phyloP scores from a whole-genome alignment of 2,888 invertebrate genomes.

The Drosophila kuntzei region DNA sequence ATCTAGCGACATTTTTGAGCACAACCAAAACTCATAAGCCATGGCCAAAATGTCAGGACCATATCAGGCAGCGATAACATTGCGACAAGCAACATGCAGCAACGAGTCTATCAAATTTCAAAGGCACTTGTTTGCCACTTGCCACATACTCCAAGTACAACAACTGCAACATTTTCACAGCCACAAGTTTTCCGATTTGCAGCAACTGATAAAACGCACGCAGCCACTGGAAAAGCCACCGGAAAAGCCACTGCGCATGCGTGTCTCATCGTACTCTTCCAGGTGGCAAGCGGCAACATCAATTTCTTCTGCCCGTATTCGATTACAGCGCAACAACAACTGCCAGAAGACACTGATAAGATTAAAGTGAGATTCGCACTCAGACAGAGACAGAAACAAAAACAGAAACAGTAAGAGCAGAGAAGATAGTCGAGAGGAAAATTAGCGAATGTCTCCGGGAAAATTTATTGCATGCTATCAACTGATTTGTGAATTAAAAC shows the following conservation, averaged over 20 bases:
- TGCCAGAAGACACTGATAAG: conserved; percentile 61
- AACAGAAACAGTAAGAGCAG: conserved; percentile 22
- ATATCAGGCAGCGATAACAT: conserved; percentile 41
- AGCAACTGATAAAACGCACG: conserved; percentile 60
- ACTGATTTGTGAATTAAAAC: conserved; percentile 33
- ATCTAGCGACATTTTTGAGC: conserved; percentile 48
- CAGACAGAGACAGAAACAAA: conserved; percentile 29
- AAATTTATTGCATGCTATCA: conserved; percentile 50
- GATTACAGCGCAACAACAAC: conserved; percentile 60
- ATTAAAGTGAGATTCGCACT: conserved; percentile 52
- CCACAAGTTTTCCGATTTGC: conserved; percentile 55
- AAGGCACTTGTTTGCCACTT: conserved; percentile 61
- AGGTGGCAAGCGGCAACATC: conserved; percentile 40
- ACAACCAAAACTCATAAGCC: conserved; percentile 43
- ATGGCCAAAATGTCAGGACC: conserved; percentile 55
- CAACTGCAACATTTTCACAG: conserved; percentile 38
- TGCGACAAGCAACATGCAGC: conserved; percentile 37
- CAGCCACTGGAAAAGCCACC: conserved; percentile 36
- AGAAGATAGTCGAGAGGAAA: conserved; percentile 32
- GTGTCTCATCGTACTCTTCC: conserved; percentile 39
- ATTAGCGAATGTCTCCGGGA: conserved; percentile 42
- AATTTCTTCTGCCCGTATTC: conserved; percentile 56
- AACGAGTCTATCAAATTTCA: conserved; percentile 76
- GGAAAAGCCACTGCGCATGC: conserved; percentile 52
- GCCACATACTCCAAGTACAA: conserved; percentile 6